A percentile compares a stretch with the other conserved stretches of the same genome.
Evolutionary conservation across 1,140 invertebrate genomes (phyloP).

Genomic region (Dendroctonus valens): DNA sequence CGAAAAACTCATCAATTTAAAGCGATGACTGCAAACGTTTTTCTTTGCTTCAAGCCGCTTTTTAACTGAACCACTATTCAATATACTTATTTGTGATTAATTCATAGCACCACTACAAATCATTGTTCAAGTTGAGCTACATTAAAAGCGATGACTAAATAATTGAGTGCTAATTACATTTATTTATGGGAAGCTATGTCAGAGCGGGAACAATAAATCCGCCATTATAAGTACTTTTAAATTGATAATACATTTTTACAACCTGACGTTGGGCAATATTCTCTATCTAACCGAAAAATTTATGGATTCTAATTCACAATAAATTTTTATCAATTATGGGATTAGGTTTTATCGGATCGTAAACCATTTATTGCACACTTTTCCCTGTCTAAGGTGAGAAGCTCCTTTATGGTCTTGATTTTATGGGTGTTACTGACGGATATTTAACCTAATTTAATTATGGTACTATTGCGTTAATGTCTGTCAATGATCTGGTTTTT

Average conservation of each 20-base stretch:
- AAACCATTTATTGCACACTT: constrained; percentile 27
- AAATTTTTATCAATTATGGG: constrained; percentile 35
- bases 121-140: too few species aligned
- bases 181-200: neutral
- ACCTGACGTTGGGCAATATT: constrained; percentile 5
- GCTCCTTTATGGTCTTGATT: constrained; percentile 5
- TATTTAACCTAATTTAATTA: neutral
- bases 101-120: too few species aligned
- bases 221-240: neutral
- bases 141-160: too few species aligned
- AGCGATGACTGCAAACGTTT: too few species aligned
- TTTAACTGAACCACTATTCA: too few species aligned
- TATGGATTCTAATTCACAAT: constrained; percentile 33
- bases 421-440: constrained; percentile 2
- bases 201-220: neutral
- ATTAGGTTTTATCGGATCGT: constrained; percentile 33
- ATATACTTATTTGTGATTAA: too few species aligned
- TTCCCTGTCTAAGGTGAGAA: constrained; percentile 3
- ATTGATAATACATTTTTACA: constrained; percentile 11
- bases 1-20: too few species aligned
- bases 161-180: too few species aligned
- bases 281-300: constrained; percentile 15
- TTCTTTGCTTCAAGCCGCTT: too few species aligned
- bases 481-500: too few species aligned
- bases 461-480: too few species aligned